Evolutionary conservation across 2,888 invertebrate species (phyloP).

Genomic region (Desoria tigrina): DNA sequence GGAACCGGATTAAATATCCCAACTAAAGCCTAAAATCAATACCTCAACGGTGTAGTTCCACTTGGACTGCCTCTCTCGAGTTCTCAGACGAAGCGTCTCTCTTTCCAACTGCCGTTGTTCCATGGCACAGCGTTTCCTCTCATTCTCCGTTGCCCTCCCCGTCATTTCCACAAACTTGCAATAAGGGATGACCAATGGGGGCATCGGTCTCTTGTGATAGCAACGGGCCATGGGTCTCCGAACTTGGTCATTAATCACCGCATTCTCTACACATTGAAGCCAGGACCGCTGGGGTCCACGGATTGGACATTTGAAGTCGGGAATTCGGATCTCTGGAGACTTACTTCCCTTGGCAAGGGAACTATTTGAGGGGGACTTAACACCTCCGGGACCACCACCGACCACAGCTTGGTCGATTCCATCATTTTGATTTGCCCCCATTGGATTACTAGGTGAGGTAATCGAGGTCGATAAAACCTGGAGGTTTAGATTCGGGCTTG

Average conservation of each 20-base stretch:
- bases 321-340: slow-evolving; percentile 24
- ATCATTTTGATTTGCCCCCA: slow-evolving; percentile 32
- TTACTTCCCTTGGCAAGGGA: slow-evolving; percentile 21
- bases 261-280: slow-evolving; percentile 50
- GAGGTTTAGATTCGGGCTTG: too few relatives aligned
- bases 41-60: slow-evolving; percentile 52
- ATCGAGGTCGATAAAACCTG: too few relatives aligned
- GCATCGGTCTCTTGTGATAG: slow-evolving; percentile 44
- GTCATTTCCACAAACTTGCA: slow-evolving; percentile 38
- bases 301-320: slow-evolving; percentile 28
- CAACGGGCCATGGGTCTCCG: slow-evolving; percentile 50
- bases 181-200: slow-evolving; percentile 45
- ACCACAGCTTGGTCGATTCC: slow-evolving; percentile 31
- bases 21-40: neutral
- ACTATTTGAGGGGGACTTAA: slow-evolving; percentile 3
- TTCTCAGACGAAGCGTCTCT: slow-evolving; percentile 39
- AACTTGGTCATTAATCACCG: slow-evolving; percentile 48
- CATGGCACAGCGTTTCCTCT: slow-evolving; percentile 31
- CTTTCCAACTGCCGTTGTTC: slow-evolving; percentile 25
- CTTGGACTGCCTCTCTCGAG: slow-evolving; percentile 39
- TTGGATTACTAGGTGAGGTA: too few relatives aligned
- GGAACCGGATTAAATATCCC: too few relatives aligned
- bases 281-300: slow-evolving; percentile 43
- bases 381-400: slow-evolving; percentile 26
- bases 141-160: slow-evolving; percentile 34